Evolutionary conservation across 2,113 vertebrate species (phyloP), one percentile per base, ranked within the genome.

Genomic region (Rutilus rutilus): DNA sequence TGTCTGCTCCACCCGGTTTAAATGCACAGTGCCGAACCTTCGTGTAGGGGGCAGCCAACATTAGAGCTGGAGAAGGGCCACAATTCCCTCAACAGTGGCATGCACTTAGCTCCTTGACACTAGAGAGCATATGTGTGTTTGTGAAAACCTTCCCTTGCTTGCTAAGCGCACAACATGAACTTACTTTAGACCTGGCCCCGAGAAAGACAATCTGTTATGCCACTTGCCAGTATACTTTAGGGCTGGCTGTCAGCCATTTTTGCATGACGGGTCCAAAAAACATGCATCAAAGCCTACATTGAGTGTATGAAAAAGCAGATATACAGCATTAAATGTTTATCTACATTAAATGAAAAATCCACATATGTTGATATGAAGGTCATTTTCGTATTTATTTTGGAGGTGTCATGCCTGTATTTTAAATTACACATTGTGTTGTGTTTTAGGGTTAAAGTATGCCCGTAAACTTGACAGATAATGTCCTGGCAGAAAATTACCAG

Each of bases 1-100:
- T 88, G 85, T 82, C 65, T 85, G 77, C 76, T 75, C 83, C 39
- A 47, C 71, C 78, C 59, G 69, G 88, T 85, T 89, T 90, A 89
- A 86, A 90, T 80, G 54, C 78, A 75, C 77, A 75, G 86, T 89
- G 62, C 33, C 39, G 83, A 62, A 83, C 36, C 64, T 85, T 57
- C 30, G 59, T 47, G 64, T 52, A 86, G 73, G 87, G 45, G 75
- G 33, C 25, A 4, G 86, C 71, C 59, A 86, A 54, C 57, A 78
- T 57, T 47, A 71, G 36, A 86, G 59, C 60, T 89, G 86, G 82
- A 85, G 42, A 85, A n/a, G 45, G 21, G 78, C 84, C 82, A 86
- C 65, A 27, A 39, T 81, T 67, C 86, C 47, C 64, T 86, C 67
- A 85, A 67, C 75, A 21, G 30, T 69, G 47, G 27, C 76, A 78